Evolutionary conservation across 2,113 vertebrate species (phyloP).

Genomic region (Rutilus rutilus): DNA sequence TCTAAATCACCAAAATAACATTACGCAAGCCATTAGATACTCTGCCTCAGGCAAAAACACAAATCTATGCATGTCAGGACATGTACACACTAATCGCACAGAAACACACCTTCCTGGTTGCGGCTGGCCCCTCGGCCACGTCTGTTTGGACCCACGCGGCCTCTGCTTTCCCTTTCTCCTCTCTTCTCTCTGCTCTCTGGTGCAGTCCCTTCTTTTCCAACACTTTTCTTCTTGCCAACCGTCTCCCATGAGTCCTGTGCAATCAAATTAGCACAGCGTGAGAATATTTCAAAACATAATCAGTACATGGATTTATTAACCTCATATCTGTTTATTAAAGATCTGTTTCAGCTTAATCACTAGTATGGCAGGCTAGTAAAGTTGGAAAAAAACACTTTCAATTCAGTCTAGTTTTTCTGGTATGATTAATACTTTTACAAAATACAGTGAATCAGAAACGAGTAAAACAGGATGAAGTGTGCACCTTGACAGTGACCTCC

Average conservation of each 20-base stretch:
- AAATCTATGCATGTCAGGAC: neutral
- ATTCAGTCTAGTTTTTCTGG: neutral
- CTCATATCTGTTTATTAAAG: neutral
- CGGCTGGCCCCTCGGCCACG: constrained; percentile 86
- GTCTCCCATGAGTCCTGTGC: constrained; percentile 95
- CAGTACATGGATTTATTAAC: neutral
- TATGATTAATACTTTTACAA: constrained; percentile 13
- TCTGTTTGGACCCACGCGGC: constrained; percentile 82
- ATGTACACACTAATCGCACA: neutral
- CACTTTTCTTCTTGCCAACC: constrained; percentile 92
- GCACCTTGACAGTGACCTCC: constrained; percentile 88
- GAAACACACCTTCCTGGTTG: constrained; percentile 81
- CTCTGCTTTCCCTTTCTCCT: constrained; percentile 87
- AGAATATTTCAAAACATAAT: neutral
- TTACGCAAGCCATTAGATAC: neutral
- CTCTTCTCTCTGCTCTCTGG: constrained; percentile 90
- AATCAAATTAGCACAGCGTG: neutral
- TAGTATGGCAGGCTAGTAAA: neutral
- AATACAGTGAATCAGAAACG: neutral
- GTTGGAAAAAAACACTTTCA: too few relatives aligned
- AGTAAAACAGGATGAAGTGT: neutral
- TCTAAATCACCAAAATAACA: neutral
- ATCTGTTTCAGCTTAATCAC: neutral
- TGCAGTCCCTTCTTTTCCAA: constrained; percentile 84
- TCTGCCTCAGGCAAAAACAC: neutral